phyloP scores from a whole-genome alignment of 30 jellyfish, hydroid and myxozoan genomes.

The Nemopilema nomurai region DNA sequence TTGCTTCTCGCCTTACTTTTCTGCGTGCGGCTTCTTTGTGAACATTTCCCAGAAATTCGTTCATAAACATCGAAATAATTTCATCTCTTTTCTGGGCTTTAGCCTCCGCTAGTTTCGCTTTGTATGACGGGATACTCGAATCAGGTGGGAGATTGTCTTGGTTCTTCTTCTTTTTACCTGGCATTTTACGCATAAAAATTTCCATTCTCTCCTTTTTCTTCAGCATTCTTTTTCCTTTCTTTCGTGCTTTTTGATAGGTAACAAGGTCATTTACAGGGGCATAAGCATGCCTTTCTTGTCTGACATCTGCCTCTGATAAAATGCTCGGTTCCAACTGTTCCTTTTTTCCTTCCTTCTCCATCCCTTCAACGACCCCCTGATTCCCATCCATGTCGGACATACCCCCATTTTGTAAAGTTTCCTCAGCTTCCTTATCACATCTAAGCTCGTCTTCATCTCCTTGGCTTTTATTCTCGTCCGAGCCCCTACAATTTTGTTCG shows the following conservation, averaged over 20 bases:
- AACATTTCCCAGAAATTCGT: background rate
- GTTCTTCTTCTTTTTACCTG: background rate
- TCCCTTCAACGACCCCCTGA: background rate
- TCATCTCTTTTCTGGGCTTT: slow-evolving; percentile 20
- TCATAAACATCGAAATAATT: background rate
- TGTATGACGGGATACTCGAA: slow-evolving; percentile 55
- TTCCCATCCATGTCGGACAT: background rate
- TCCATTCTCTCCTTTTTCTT: slow-evolving; percentile 30
- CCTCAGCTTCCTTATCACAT: background rate
- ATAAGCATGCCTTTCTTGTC: too few species aligned
- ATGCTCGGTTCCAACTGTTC: too few species aligned
- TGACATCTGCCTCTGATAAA: too few species aligned
- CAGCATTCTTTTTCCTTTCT: slow-evolving; percentile 24
- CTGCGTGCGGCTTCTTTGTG: slow-evolving; percentile 15
- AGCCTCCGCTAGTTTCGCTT: slow-evolving; percentile 31
- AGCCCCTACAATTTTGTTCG: background rate
- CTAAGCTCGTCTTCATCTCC: background rate
- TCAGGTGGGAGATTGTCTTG: slow-evolving; percentile 11
- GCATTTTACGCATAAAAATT: background rate
- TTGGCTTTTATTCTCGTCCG: background rate
- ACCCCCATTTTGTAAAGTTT: background rate
- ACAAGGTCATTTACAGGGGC: background rate
- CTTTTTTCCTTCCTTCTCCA: too few species aligned
- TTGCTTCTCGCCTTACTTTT: slow-evolving; percentile 4
- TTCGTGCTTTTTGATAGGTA: slow-evolving; percentile 34